Evolutionary conservation across 1,140 invertebrate genomes (phyloP), one percentile per base, ranked within the genome.

Genomic region (Neodiprion virginianus): DNA sequence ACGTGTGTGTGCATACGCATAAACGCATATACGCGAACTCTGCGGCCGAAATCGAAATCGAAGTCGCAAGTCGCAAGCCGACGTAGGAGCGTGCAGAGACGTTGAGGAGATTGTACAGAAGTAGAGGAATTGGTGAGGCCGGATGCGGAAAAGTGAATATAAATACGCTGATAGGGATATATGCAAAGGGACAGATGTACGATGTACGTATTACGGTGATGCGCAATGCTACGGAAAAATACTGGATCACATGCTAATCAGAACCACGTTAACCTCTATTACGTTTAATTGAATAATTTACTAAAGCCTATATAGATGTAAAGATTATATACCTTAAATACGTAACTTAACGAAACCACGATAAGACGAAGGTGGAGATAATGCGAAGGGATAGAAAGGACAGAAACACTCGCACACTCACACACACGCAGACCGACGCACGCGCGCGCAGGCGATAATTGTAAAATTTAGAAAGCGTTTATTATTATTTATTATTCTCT

Each of bases 251-350:
- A 87, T 87, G 86, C 85, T 88, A 88, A 88, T 88, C 87, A 87
- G 87, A 88, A 88, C 86, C 87, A 85, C 86, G 86, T 88, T 88
- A 87, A 88, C 87, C 87, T 88, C 86, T 84, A 83, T 87, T 88
- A 87, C 83, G 82, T 88, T 88, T 88, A 87, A 87, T 84, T 81
- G 82, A 85, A 85, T 87, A 85, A 87, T 85, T 87, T 84, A 86
- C 82, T 85, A 83, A 86, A 86, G 80, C 78, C 82, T 83, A 82
- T 79, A 78, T 80, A 77, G 79, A 80, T 73, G 21, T 69, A 69
- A 21, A 47, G 11, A 69, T 40, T 40, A 40, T 40, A 40, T 40
- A 40, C 28, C 28, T 40, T 40, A 3, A 40, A 40, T 69, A 69
- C 67, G 67, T 69, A 69, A 69, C 67, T 10, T 69, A 69, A 69